Evolutionary conservation across 2,797 vertebrate species (phyloP).

Genomic region (Harpagifer antarcticus): DNA sequence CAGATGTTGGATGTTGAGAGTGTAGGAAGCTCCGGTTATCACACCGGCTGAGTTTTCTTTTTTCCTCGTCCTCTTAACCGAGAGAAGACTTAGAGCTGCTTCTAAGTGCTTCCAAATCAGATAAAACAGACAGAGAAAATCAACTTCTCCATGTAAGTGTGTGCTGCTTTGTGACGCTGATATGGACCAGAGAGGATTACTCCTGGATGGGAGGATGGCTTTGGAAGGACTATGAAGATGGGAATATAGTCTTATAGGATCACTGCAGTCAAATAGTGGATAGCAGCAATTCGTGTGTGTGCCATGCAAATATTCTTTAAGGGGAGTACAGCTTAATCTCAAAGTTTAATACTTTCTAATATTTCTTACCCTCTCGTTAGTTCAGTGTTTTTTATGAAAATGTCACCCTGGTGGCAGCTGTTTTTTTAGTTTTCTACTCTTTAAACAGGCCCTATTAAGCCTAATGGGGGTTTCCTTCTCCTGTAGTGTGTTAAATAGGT

Average conservation of each 20-base stretch:
- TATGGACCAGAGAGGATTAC: constrained; percentile 81
- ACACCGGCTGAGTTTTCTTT: constrained; percentile 46
- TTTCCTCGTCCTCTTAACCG: constrained; percentile 68
- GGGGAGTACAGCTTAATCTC: constrained; percentile 21
- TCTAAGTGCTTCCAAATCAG: constrained; percentile 83
- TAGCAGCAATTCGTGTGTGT: constrained; percentile 52
- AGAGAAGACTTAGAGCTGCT: constrained; percentile 75
- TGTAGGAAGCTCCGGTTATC: constrained; percentile 58
- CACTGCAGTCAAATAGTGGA: constrained; percentile 64
- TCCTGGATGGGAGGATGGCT: constrained; percentile 74
- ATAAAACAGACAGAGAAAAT: constrained; percentile 80
- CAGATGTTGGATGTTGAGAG: constrained; percentile 79
- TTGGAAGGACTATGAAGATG: constrained; percentile 77
- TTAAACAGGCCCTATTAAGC: too few species aligned
- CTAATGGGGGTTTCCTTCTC: too few species aligned
- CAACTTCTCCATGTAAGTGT: constrained; percentile 80
- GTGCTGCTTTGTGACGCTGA: constrained; percentile 72
- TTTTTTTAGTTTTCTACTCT: too few species aligned
- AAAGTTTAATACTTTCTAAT: constrained; percentile 26
- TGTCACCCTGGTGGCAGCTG: neutral
- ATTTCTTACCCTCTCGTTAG: neutral
- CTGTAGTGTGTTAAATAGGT: too few species aligned
- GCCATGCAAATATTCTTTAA: constrained; percentile 42
- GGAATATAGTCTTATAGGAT: constrained; percentile 77
- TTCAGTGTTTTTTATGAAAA: constrained; percentile 4